Conservation (phyloP, 2,888 invertebrate genomes). For the Zygogramma bicolorata region DNA sequence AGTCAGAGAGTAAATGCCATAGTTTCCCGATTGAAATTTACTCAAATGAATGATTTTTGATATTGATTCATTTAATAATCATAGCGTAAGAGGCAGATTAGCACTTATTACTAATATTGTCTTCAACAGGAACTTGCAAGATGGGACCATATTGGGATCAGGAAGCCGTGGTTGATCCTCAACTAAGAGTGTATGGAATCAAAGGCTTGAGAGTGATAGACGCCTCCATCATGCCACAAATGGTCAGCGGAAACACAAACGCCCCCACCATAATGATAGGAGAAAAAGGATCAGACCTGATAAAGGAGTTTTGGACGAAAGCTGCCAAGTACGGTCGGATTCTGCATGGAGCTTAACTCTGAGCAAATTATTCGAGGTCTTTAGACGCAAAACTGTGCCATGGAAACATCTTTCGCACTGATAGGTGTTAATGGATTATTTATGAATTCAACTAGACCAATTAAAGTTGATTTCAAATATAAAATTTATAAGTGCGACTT, state of each 20-base stretch:
- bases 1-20: no score
- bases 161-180: conserved; percentile 85
- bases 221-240: conserved; percentile 87
- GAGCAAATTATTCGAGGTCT: not conserved
- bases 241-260: conserved; percentile 89
- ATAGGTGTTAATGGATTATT: no score
- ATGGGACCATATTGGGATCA: conserved; percentile 92
- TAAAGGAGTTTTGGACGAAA: conserved; percentile 85
- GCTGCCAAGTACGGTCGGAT: conserved; percentile 41
- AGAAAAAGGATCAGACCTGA: conserved; percentile 89
- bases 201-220: conserved; percentile 85
- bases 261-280: conserved; percentile 91
- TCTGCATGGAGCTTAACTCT: conserved; percentile 20
- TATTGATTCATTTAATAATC: no score
- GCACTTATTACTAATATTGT: conserved; percentile 1
- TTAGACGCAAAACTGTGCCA: not conserved
- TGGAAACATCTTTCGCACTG: no score
- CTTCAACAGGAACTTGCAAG: conserved; percentile 78
- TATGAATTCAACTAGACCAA: no score
- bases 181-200: conserved; percentile 83
- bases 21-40: no score
- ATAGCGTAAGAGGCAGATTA: not conserved
- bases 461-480: no score
- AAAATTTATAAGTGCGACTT: no score
- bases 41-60: no score